These are phyloP conservation scores for Drosophila willistoni DNA, from an alignment of 1,140 invertebrate species.

Conservation along the genomic window DNA sequence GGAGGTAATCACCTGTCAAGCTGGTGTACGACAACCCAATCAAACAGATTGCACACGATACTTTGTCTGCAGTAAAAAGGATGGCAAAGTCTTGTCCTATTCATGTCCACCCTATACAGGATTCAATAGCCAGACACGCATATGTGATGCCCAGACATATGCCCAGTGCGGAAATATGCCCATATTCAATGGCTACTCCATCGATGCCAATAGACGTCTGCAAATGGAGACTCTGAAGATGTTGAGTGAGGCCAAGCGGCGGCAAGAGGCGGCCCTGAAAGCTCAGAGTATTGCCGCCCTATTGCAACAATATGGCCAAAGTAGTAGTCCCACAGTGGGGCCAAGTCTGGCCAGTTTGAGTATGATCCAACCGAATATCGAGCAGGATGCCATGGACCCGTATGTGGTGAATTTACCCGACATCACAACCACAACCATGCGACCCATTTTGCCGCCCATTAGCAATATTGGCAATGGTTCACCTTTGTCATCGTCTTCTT, in stretches of 20 bases:
- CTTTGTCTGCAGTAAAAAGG: slow-evolving; percentile 84
- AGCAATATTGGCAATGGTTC: slow-evolving; percentile 13
- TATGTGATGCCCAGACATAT: slow-evolving; percentile 83
- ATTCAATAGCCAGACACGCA: slow-evolving; percentile 83
- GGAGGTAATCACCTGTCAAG: slow-evolving; percentile 83
- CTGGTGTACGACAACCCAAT: slow-evolving; percentile 84
- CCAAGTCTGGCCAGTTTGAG: background rate
- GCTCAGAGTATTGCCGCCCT: slow-evolving; percentile 71
- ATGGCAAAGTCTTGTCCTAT: slow-evolving; percentile 82
- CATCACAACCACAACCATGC: slow-evolving; percentile 40
- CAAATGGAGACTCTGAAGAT: slow-evolving; percentile 73
- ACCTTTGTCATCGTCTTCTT: background rate
- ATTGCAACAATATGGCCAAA: slow-evolving; percentile 63
- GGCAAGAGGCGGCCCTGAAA: slow-evolving; percentile 68
- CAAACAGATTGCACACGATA: slow-evolving; percentile 84
- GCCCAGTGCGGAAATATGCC: slow-evolving; percentile 70
- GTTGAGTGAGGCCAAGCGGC: slow-evolving; percentile 67
- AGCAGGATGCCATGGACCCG: slow-evolving; percentile 55
- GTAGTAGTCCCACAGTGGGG: background rate
- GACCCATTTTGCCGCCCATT: slow-evolving; percentile 21
- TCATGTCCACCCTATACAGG: slow-evolving; percentile 84
- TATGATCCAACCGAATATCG: slow-evolving; percentile 43
- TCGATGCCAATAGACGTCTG: slow-evolving; percentile 64
- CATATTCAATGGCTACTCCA: slow-evolving; percentile 52
- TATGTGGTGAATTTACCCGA: slow-evolving; percentile 58